phyloP scores from a whole-genome alignment of 2,797 vertebrate genomes.

The Allenopithecus nigroviridis region DNA sequence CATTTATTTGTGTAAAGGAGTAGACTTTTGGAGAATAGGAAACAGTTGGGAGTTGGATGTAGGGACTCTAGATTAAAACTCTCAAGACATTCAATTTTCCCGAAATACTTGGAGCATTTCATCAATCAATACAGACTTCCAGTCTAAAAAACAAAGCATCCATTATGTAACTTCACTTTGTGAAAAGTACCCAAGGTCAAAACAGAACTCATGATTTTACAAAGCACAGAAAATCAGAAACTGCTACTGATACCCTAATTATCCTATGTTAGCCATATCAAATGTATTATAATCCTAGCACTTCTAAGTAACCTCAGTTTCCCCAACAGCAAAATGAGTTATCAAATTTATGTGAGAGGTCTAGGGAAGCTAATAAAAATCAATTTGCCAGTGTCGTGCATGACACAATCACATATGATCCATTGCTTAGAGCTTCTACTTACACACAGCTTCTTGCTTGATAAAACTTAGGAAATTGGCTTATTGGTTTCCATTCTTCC shows the following conservation, averaged over 20 bases:
- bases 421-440: background rate
- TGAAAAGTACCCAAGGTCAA: background rate
- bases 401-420: background rate
- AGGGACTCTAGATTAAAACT: slow-evolving; percentile 17
- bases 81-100: slow-evolving; percentile 8
- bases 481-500: background rate
- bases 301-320: background rate
- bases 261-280: background rate
- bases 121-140: background rate
- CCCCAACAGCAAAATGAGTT: background rate
- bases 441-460: background rate
- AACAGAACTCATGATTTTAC: background rate
- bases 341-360: background rate
- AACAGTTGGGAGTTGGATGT: background rate
- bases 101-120: slow-evolving; percentile 16
- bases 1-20: background rate
- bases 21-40: background rate
- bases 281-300: background rate
- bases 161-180: background rate
- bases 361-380: background rate
- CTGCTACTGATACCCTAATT: background rate
- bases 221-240: background rate
- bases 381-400: background rate
- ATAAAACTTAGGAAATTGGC: background rate
- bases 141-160: slow-evolving; percentile 10